These are phyloP conservation scores for Psammodynastes pulverulentus DNA, from an alignment of 2,113 vertebrate species.

Conservation along the genomic window DNA sequence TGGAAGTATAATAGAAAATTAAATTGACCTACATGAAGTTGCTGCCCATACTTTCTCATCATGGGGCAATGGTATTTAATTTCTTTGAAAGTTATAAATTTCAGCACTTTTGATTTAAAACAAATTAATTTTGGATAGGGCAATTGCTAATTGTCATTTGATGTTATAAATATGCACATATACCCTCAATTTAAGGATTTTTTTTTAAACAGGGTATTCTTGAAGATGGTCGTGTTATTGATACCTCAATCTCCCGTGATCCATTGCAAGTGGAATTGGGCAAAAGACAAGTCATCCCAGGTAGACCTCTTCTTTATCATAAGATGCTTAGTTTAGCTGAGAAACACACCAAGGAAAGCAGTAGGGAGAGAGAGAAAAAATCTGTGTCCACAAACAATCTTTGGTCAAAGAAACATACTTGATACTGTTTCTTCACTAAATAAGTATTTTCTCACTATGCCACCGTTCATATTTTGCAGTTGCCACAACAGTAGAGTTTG, in stretches of 20 bases:
- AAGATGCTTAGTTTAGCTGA: not conserved
- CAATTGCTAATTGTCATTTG: not conserved
- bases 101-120: not conserved
- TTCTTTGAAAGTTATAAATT: not conserved
- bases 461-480: not conserved
- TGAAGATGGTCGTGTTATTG: constrained; percentile 86
- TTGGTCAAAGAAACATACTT: not conserved
- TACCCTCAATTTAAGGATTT: not conserved
- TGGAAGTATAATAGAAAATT: not conserved
- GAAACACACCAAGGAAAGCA: not conserved
- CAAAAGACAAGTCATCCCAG: constrained; percentile 89
- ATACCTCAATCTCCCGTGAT: constrained; percentile 86
- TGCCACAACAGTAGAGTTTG: not conserved
- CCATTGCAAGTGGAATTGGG: constrained; percentile 90
- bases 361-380: not conserved
- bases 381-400: not conserved
- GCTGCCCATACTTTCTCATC: not conserved
- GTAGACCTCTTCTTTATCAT: constrained; percentile 59
- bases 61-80: not conserved
- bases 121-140: not conserved
- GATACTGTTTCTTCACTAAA: not conserved
- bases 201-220: constrained; percentile 78
- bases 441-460: not conserved
- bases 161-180: not conserved
- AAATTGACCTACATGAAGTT: not conserved